A percentile compares a stretch with the other conserved stretches of the same genome.
Evolutionary conservation across 2,797 vertebrate genomes (phyloP).

Genomic region (Toxotes lorentzi): DNA sequence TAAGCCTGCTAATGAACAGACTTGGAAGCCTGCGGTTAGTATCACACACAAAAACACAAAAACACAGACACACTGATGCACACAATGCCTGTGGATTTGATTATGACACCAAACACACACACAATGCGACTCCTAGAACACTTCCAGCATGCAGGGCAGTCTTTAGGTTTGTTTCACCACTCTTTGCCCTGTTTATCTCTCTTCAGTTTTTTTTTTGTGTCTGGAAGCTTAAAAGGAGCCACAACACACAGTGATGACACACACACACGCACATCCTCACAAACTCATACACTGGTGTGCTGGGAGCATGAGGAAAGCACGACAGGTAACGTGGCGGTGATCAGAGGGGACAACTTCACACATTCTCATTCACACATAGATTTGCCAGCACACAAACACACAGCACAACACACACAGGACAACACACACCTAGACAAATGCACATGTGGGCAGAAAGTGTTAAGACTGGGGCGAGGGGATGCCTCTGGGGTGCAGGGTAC

Average conservation of each 20-base stretch:
- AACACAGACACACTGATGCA: slow-evolving; percentile 28
- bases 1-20: slow-evolving; percentile 83
- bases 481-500: slow-evolving; percentile 70
- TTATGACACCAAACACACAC: slow-evolving; percentile 49
- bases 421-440: slow-evolving; percentile 47
- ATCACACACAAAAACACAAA: slow-evolving; percentile 57
- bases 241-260: slow-evolving; percentile 10
- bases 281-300: slow-evolving; percentile 4
- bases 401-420: slow-evolving; percentile 37
- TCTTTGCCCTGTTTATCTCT: slow-evolving; percentile 15
- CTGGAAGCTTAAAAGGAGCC: slow-evolving; percentile 34
- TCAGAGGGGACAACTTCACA: slow-evolving; percentile 44
- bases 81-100: slow-evolving; percentile 62
- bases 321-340: slow-evolving; percentile 48
- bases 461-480: slow-evolving; percentile 52
- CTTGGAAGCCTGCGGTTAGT: slow-evolving; percentile 75
- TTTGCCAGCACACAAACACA: slow-evolving; percentile 32
- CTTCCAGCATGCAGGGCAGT: slow-evolving; percentile 31
- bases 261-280: slow-evolving; percentile 5
- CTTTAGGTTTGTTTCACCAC: slow-evolving; percentile 43
- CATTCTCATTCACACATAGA: slow-evolving; percentile 43
- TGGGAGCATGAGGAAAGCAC: slow-evolving; percentile 32
- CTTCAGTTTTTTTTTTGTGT: slow-evolving; percentile 28
- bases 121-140: slow-evolving; percentile 14
- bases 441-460: slow-evolving; percentile 41